Evolutionary conservation across 2,113 vertebrate genomes (phyloP).

Genomic region (Eclectus roratus): DNA sequence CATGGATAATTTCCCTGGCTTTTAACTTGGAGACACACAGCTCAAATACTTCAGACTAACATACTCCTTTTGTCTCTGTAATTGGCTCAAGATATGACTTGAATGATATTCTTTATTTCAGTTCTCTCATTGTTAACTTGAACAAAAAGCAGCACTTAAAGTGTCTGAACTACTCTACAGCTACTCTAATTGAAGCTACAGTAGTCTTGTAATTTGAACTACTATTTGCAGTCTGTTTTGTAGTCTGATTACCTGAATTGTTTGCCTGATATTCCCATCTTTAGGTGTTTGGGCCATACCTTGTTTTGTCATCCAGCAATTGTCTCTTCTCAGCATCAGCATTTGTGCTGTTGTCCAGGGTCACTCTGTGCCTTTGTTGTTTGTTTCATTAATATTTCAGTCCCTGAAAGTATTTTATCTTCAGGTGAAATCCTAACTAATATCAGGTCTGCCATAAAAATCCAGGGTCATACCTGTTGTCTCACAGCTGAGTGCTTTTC

Average conservation of each 20-base stretch:
- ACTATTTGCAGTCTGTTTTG: neutral
- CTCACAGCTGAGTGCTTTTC: neutral
- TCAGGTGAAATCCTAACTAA: neutral
- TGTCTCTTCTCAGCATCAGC: neutral
- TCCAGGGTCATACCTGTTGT: neutral
- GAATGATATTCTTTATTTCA: neutral
- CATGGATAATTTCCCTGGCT: neutral
- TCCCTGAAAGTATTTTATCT: neutral
- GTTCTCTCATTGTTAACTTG: neutral
- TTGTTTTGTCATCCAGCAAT: neutral
- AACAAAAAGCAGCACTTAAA: neutral
- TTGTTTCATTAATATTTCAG: conserved; percentile 11
- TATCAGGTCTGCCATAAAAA: neutral
- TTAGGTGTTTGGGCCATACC: neutral
- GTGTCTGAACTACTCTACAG: neutral
- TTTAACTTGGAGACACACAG: neutral
- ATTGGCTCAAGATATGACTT: neutral
- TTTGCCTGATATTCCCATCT: neutral
- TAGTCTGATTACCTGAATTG: neutral
- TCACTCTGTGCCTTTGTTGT: neutral
- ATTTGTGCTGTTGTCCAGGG: neutral
- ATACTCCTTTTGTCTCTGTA: neutral
- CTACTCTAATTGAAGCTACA: neutral
- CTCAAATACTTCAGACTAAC: neutral
- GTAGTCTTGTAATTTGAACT: neutral